A percentile compares a stretch with the other conserved stretches of the same genome.
Conservation (phyloP, 2,113 vertebrate species). For the Camelus dromedarius region DNA sequence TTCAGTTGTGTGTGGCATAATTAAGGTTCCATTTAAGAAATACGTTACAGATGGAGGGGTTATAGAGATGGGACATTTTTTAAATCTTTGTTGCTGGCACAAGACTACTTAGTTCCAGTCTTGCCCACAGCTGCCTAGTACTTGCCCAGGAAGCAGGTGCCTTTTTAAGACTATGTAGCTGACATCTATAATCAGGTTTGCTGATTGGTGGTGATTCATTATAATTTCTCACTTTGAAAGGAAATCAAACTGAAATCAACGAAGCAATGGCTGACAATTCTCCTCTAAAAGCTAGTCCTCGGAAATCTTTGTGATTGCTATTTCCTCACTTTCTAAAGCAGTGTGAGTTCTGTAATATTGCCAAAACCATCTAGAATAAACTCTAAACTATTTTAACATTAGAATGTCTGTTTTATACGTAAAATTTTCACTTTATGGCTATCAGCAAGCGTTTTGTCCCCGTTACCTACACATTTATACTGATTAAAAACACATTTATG, state of each 20-base stretch:
- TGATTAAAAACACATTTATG: not conserved
- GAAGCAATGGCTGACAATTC: not conserved
- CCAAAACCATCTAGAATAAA: not conserved
- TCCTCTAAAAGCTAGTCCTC: not conserved
- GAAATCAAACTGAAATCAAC: slow-evolving; percentile 59
- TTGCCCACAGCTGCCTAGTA: not conserved
- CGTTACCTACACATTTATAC: not conserved
- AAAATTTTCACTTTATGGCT: not conserved
- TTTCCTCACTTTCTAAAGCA: not conserved
- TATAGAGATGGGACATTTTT: not conserved
- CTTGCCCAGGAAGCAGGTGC: not conserved
- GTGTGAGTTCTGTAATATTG: not conserved
- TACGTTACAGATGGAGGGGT: not conserved
- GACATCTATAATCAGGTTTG: slow-evolving; percentile 3
- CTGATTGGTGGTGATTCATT: slow-evolving; percentile 60
- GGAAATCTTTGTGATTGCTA: not conserved
- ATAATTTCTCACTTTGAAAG: slow-evolving; percentile 48
- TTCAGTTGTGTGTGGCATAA: not conserved
- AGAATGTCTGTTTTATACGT: not conserved
- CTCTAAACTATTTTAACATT: not conserved
- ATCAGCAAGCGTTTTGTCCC: not conserved
- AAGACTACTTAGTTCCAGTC: not conserved
- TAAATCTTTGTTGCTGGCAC: not conserved
- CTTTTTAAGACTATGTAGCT: not conserved
- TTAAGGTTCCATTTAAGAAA: not conserved